phyloP scores from a whole-genome alignment of 2,113 vertebrate genomes.

The Phodopus roborovskii region DNA sequence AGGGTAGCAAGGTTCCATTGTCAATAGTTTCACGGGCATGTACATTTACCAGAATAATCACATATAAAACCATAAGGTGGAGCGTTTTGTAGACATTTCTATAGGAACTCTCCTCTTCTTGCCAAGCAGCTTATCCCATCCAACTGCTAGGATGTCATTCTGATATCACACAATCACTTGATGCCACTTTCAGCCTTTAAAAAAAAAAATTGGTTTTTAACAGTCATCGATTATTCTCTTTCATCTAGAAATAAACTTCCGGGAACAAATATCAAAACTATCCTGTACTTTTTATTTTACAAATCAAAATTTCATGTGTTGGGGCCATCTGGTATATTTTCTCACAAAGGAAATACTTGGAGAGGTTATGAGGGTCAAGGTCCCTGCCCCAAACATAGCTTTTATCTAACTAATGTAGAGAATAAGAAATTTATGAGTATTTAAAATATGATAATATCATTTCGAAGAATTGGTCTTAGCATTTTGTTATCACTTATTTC shows the following conservation, averaged over 20 bases:
- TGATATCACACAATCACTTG: neutral
- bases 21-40: neutral
- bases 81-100: neutral
- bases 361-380: constrained; percentile 8
- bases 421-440: constrained; percentile 46
- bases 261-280: constrained; percentile 54
- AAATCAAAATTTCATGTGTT: constrained; percentile 48
- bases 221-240: neutral
- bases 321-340: constrained; percentile 56
- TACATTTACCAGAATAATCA: neutral
- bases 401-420: constrained; percentile 50
- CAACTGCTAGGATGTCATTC: neutral
- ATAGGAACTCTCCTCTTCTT: constrained; percentile 3
- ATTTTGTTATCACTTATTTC: constrained; percentile 45
- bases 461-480: constrained; percentile 22
- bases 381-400: neutral
- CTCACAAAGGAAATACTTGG: constrained; percentile 43
- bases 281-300: constrained; percentile 34
- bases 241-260: constrained; percentile 39
- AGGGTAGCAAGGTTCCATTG: neutral
- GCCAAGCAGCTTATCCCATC: neutral
- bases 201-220: neutral
- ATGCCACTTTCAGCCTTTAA: neutral
- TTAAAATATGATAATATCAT: constrained; percentile 58
- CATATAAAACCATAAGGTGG: neutral